Base-by-base conservation (phyloP, 2,888 invertebrate species). In the Minunthozetes semirufus region DNA sequence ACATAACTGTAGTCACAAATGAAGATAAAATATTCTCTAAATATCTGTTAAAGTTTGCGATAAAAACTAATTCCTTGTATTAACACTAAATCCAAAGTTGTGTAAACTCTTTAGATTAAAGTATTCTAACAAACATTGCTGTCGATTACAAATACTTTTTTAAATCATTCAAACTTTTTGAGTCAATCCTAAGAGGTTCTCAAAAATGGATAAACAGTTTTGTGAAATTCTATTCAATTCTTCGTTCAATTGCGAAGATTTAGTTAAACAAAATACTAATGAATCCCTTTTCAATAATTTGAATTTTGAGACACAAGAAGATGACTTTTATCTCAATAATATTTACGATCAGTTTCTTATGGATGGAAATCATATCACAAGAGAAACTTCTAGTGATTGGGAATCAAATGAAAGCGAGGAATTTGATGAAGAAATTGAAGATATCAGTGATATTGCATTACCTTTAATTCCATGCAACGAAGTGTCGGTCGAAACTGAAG, bases 51-150 rank as follows among this genome's bases (percentile, higher is more conserved):
- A 48, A 6, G 15, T 48, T 11, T 19, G 19, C 17, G 61, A 61
- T 61, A 61, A 61, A 17, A 25, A 3, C 11, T 27, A 61, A 27
- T 25, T 6, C 61, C 27, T 9, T 61, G 61, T 25, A 61, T 61
- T 61, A 61, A 27, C 27, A 19, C 3, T 61, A 27, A 61, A 61
- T 61, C 61, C 61, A 61, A 29, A 19, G 61, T 61, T 61, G 61
- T 61, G 61, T 61, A 61, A 61, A 61, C 61, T 61, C 61, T 61
- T 61, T 61, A 61, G 17, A 61, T 5, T 61, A 61, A 61, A 61
- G 61, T 29, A 22, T 27, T 61, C 25, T 6, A 61, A 61, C 19
- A 59, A 59, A 59, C 22, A 25, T 6, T 61, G 22, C 2, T 19
- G 2, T 50, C 27, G 22, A 61, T 29, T 15, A 27, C 29, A 61